Evolutionary conservation across 2,113 vertebrate genomes (phyloP).

Genomic region (Murina feae): DNA sequence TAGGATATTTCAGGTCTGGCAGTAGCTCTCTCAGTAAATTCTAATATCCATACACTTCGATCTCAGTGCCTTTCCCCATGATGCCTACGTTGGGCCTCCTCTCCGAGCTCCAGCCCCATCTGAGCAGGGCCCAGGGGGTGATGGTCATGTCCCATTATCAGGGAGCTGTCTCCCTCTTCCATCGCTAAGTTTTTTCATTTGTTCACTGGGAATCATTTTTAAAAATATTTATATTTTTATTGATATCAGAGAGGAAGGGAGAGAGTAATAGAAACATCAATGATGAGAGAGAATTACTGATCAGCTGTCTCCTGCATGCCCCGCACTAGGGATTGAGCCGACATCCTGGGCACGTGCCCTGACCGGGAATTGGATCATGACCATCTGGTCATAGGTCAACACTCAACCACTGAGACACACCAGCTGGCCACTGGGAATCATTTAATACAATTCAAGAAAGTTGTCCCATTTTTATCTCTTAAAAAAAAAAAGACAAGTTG

Average conservation of each 20-base stretch:
- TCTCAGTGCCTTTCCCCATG: not conserved
- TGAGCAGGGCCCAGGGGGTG: not conserved
- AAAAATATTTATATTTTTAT: too few species aligned
- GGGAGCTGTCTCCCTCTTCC: not conserved
- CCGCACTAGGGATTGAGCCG: too few species aligned
- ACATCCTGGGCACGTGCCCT: too few species aligned
- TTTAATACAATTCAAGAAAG: not conserved
- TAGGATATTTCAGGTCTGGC: not conserved
- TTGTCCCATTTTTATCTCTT: not conserved
- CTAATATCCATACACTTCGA: not conserved
- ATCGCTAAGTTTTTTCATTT: not conserved
- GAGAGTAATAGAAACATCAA: too few species aligned
- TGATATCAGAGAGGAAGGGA: too few species aligned
- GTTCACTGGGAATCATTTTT: not conserved
- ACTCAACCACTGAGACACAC: too few species aligned
- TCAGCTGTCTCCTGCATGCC: too few species aligned
- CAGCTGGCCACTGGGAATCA: not conserved
- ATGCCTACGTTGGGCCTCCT: too few species aligned
- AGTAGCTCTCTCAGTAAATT: not conserved
- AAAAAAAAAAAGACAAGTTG: not conserved
- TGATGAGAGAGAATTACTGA: too few species aligned
- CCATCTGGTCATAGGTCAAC: too few species aligned
- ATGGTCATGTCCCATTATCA: not conserved
- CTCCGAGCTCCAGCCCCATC: not conserved
- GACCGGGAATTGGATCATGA: too few species aligned